A percentile compares a stretch with the other conserved stretches of the same genome.
These are phyloP conservation scores for Ophraella communa DNA, from an alignment of 2,888 invertebrate species.

Conservation along the genomic window DNA sequence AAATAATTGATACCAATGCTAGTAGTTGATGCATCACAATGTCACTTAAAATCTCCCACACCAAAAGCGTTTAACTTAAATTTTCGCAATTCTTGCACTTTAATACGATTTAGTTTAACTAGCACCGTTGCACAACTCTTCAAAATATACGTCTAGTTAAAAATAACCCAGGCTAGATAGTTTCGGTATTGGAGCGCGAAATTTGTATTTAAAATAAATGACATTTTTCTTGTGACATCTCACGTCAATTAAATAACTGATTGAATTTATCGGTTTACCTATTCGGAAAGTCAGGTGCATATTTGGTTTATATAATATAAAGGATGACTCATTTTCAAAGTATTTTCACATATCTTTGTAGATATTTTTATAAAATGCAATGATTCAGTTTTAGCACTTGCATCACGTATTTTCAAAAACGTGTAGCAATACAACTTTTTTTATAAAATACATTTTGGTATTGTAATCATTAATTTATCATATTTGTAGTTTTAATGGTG, in stretches of 20 bases:
- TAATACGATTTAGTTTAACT: conserved; percentile 20
- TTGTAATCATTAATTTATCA: too few species aligned
- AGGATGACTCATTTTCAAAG: background rate
- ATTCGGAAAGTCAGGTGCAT: background rate
- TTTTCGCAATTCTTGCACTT: conserved; percentile 31
- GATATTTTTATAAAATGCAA: too few species aligned
- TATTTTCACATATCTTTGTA: too few species aligned
- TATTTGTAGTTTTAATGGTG: too few species aligned
- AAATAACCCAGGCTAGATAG: conserved; percentile 42
- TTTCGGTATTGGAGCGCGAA: conserved; percentile 38
- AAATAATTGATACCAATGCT: conserved; percentile 1
- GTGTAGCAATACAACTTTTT: too few species aligned
- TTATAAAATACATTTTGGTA: too few species aligned
- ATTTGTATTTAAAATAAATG: conserved; percentile 35
- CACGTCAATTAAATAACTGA: conserved; percentile 18
- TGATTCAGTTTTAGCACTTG: too few species aligned
- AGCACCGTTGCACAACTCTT: conserved; percentile 35
- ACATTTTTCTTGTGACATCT: conserved; percentile 19
- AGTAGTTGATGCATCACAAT: conserved; percentile 20
- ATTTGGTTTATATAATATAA: background rate
- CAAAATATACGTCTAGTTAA: conserved; percentile 34
- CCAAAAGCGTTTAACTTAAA: conserved; percentile 27
- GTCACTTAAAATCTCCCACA: conserved; percentile 25
- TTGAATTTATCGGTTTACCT: conserved; percentile 15
- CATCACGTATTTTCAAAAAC: too few species aligned